Evolutionary conservation across 92 coral and sea anemone species (phyloP).

Genomic region (Pocillopora grandis): DNA sequence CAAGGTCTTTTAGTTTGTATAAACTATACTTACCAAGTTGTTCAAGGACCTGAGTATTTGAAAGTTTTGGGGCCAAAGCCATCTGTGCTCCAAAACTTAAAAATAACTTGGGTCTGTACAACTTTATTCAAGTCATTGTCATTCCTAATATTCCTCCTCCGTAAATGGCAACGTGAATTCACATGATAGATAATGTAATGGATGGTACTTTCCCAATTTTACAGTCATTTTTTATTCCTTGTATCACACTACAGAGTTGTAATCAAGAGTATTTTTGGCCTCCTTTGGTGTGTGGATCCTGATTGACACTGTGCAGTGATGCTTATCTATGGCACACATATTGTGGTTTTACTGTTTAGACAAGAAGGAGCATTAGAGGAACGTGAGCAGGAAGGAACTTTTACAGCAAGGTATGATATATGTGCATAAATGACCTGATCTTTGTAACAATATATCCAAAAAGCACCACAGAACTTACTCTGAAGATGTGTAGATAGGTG

Average conservation of each 20-base stretch:
- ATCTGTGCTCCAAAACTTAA: too few relatives aligned
- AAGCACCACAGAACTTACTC: too few relatives aligned
- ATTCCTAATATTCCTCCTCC: too few relatives aligned
- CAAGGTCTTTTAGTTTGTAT: too few relatives aligned
- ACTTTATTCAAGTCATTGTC: rapidly evolving
- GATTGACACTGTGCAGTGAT: constrained; percentile 93
- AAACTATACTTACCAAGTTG: too few relatives aligned
- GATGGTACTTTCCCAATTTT: too few relatives aligned
- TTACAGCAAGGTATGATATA: constrained; percentile 61
- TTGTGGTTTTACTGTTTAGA: constrained; percentile 94
- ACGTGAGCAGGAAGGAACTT: constrained; percentile 68
- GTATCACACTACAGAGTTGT: constrained; percentile 14
- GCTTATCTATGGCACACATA: constrained; percentile 93
- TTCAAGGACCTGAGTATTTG: too few relatives aligned
- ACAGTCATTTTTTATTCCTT: not conserved
- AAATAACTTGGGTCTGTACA: too few relatives aligned
- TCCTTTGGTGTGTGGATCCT: constrained; percentile 93
- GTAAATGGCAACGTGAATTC: too few relatives aligned
- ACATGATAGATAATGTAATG: too few relatives aligned
- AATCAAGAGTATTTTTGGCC: constrained; percentile 48
- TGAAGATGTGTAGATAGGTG: too few relatives aligned
- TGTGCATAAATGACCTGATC: not conserved
- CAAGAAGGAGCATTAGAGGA: constrained; percentile 96
- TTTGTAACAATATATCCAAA: not conserved
- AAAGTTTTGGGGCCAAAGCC: too few relatives aligned